Conservation (phyloP, 2,113 vertebrate genomes). For the Plectropomus leopardus region DNA sequence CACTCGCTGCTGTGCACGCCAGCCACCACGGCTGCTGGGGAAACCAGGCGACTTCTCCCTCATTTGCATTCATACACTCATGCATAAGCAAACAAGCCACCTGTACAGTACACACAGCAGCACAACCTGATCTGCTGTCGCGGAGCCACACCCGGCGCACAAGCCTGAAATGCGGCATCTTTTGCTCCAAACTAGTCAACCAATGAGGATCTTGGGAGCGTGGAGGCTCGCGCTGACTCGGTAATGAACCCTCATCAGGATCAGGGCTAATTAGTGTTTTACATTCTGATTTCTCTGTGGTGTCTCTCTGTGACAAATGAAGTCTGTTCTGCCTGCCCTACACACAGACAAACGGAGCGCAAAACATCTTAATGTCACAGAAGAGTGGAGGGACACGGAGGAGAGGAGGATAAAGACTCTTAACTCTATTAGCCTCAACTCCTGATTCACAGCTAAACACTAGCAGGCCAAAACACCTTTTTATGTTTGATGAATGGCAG, state of each 20-base stretch:
- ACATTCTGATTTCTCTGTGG: slow-evolving; percentile 76
- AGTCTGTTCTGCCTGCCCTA: slow-evolving; percentile 56
- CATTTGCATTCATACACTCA: slow-evolving; percentile 58
- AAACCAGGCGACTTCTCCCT: slow-evolving; percentile 11
- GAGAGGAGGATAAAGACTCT: slow-evolving; percentile 26
- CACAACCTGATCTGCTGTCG: slow-evolving; percentile 2
- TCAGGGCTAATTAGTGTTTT: slow-evolving; percentile 79
- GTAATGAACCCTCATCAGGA: slow-evolving; percentile 75
- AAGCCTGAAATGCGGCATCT: neutral
- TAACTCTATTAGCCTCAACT: slow-evolving; percentile 61
- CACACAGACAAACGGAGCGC: slow-evolving; percentile 58
- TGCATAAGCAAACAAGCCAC: slow-evolving; percentile 62
- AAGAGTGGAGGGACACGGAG: slow-evolving; percentile 42
- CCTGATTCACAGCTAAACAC: slow-evolving; percentile 20
- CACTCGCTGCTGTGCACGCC: slow-evolving; percentile 18
- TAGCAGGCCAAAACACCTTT: slow-evolving; percentile 1
- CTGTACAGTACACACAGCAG: slow-evolving; percentile 36
- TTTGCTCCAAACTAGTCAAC: slow-evolving; percentile 45
- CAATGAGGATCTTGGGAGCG: slow-evolving; percentile 51
- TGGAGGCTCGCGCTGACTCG: slow-evolving; percentile 54
- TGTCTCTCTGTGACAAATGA: slow-evolving; percentile 71
- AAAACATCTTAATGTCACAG: slow-evolving; percentile 70
- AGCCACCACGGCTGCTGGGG: slow-evolving; percentile 23
- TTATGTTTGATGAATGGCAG: neutral
- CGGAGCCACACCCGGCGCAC: neutral